Base-by-base conservation (phyloP, 2,888 invertebrate species). In the Drosophila paranaensis region DNA sequence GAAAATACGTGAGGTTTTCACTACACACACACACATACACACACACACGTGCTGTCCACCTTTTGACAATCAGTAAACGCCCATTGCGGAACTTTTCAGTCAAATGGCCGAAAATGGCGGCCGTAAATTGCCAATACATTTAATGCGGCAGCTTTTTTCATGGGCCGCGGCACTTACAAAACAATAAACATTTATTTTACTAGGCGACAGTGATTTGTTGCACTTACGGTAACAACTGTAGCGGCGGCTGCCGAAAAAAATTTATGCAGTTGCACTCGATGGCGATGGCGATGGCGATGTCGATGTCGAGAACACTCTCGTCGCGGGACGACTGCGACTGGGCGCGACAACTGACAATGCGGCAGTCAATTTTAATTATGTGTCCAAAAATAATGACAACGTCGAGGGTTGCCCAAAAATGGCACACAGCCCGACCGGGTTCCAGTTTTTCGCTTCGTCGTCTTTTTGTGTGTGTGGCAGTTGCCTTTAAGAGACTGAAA, bases 311-410 rank as follows among this genome's bases (percentile, higher is more conserved):
- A 77, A 78, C 76, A 60, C 56, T 68, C 55, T 42, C 51, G 20
- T 10, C 48, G 46, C 79, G 77, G 70, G 74, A 73, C 74, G 74
- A 77, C 58, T 33, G 30, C 76, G 73, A 74, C 76, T 84, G 84
- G 88, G 84, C 72, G 84, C 87, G 84, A 88, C 88, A 54, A 54
- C 40, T 54, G 54, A 54, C 54, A 88, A 88, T 69, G 67, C 68
- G 70, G 71, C 80, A 89, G 86, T 89, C 90, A 88, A 88, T 89
- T 89, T 89, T 89, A 90, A 89, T 89, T 89, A 89, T 84, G 88
- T 89, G 89, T 60, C 81, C 81, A 78, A 81, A 88, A 89, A 89
- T 86, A 88, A 88, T 90, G 90, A 89, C 79, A 67, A 71, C 71
- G 77, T 79, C 75, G 57, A 70, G 72, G 84, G 80, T 79, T 90